A percentile compares a stretch with the other conserved stretches of the same genome.
phyloP scores from a whole-genome alignment of 2,888 invertebrate genomes.

The Meiosimyza platycephala region DNA sequence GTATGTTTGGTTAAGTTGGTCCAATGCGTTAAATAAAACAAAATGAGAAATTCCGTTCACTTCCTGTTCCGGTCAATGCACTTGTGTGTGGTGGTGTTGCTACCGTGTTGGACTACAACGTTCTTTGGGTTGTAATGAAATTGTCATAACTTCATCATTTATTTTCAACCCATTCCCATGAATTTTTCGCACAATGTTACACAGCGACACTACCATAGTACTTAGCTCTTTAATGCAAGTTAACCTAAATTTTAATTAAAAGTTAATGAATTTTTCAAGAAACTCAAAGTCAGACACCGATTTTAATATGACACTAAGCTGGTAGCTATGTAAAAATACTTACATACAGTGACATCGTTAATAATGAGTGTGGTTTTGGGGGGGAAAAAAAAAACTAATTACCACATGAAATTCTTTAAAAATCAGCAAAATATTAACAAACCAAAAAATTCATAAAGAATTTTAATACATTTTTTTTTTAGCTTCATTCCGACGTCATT shows the following conservation, averaged over 20 bases:
- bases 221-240: background rate
- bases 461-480: no score
- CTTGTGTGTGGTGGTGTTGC: background rate
- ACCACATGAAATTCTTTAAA: no score
- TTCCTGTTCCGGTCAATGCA: background rate
- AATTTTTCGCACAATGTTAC: background rate
- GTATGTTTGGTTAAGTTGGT: no score
- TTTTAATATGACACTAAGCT: background rate
- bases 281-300: background rate
- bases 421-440: no score
- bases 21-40: no score
- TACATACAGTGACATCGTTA: no score
- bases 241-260: slow-evolving; percentile 21
- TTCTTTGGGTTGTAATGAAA: slow-evolving; percentile 3
- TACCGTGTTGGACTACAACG: background rate
- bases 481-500: no score
- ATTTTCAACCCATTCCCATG: background rate
- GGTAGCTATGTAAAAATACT: background rate
- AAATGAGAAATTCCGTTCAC: slow-evolving; percentile 19
- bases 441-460: no score
- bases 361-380: no score
- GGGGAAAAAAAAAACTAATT: no score
- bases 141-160: slow-evolving; percentile 14
- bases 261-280: slow-evolving; percentile 24
- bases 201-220: background rate